Conservation (phyloP, 2,113 vertebrate species). For the Gymnorhina tibicen region DNA sequence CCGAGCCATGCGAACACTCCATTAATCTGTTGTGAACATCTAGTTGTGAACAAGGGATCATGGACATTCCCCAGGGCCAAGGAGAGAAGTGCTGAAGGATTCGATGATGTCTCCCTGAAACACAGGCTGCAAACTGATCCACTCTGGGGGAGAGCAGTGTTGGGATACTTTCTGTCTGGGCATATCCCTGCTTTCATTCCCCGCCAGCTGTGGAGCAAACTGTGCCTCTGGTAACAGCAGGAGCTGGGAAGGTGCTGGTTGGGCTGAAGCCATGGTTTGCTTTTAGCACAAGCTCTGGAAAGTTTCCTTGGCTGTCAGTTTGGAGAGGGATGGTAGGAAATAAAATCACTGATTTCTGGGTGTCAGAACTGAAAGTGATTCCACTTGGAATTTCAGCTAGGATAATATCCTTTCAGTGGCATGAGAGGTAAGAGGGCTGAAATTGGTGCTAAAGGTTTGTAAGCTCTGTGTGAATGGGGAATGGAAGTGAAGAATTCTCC, state of each 20-base stretch:
- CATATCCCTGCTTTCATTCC: background rate
- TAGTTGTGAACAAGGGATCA: background rate
- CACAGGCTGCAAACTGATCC: background rate
- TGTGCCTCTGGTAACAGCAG: background rate
- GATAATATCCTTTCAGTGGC: background rate
- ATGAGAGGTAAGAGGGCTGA: background rate
- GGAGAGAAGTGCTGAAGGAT: background rate
- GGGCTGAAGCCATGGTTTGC: background rate
- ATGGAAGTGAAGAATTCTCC: background rate
- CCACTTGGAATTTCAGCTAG: background rate
- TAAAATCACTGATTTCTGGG: background rate
- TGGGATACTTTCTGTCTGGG: background rate
- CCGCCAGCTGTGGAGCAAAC: background rate
- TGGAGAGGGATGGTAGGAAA: background rate
- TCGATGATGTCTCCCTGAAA: background rate
- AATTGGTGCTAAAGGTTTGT: background rate
- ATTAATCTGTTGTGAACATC: background rate
- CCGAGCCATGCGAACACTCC: accelerated
- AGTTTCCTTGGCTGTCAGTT: background rate
- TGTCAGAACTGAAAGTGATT: background rate
- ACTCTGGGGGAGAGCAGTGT: background rate
- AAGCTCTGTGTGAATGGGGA: background rate
- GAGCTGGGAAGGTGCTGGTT: background rate
- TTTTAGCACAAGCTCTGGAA: background rate
- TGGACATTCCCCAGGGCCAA: background rate